Conservation (phyloP, 2,113 vertebrate species). For the Gracilinanus agilis region DNA sequence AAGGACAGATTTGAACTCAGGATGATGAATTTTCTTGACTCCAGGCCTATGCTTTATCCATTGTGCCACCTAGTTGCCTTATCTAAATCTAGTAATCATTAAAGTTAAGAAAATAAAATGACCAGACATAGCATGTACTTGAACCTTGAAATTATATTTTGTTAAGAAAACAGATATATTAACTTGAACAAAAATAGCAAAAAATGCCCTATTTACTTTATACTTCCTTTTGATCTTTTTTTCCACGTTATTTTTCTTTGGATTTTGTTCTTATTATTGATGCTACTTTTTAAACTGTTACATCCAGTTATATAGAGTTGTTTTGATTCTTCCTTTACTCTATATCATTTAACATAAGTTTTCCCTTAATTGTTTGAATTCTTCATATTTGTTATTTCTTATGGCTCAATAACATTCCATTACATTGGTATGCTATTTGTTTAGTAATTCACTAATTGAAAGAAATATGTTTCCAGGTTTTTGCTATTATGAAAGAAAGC, state of each 20-base stretch:
- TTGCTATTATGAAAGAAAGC: not conserved
- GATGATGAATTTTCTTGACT: too few relatives aligned
- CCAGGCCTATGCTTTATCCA: too few relatives aligned
- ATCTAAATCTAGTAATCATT: not conserved
- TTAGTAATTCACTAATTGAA: not conserved
- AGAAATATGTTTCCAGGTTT: not conserved
- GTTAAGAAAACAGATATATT: not conserved
- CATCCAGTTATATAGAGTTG: not conserved
- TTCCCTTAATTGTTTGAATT: not conserved
- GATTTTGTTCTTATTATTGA: not conserved
- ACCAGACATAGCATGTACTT: too few relatives aligned
- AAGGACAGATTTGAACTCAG: too few relatives aligned
- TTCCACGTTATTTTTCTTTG: not conserved
- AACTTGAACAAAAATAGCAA: not conserved
- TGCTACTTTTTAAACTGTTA: not conserved
- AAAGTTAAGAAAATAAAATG: not conserved
- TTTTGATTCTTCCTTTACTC: not conserved
- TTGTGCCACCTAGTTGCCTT: too few relatives aligned
- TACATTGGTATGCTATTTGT: not conserved
- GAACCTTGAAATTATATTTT: not conserved
- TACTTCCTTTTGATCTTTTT: not conserved
- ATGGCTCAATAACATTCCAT: not conserved
- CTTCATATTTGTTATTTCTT: not conserved
- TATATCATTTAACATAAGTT: not conserved
- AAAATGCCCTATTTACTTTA: not conserved